These are phyloP conservation scores for Squalus acanthias DNA, from an alignment of 2,797 vertebrate genomes.

Conservation along the genomic window DNA sequence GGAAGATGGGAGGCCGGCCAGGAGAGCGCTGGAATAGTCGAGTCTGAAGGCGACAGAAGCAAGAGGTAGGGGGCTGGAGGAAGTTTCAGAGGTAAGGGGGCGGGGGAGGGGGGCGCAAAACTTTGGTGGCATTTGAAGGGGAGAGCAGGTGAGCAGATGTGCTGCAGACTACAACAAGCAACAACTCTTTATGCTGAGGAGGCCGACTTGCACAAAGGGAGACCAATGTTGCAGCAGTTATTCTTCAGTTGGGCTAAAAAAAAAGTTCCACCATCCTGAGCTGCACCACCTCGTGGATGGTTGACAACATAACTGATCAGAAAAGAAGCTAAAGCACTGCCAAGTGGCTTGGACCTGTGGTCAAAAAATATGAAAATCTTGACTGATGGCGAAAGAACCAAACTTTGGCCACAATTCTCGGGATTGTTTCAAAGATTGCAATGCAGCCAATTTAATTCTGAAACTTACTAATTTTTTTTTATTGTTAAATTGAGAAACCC, in stretches of 20 bases:
- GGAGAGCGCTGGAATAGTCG: neutral
- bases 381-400: neutral
- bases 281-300: neutral
- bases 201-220: neutral
- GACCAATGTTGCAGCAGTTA: neutral
- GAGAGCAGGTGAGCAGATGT: neutral
- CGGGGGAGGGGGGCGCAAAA: neutral
- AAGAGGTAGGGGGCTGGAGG: neutral
- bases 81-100: neutral
- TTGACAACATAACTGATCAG: neutral
- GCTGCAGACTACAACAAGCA: neutral
- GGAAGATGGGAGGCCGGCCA: neutral
- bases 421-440: neutral
- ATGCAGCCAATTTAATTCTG: neutral
- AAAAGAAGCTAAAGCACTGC: neutral
- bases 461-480: neutral
- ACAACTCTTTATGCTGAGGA: neutral
- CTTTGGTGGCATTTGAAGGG: neutral
- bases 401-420: neutral
- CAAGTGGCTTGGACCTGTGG: neutral
- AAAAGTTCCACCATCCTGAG: neutral
- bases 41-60: neutral
- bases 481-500: neutral
- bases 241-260: neutral
- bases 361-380: neutral